These are phyloP conservation scores for Babyrousa celebensis DNA, from an alignment of 2,797 vertebrate genomes.

Conservation along the genomic window DNA sequence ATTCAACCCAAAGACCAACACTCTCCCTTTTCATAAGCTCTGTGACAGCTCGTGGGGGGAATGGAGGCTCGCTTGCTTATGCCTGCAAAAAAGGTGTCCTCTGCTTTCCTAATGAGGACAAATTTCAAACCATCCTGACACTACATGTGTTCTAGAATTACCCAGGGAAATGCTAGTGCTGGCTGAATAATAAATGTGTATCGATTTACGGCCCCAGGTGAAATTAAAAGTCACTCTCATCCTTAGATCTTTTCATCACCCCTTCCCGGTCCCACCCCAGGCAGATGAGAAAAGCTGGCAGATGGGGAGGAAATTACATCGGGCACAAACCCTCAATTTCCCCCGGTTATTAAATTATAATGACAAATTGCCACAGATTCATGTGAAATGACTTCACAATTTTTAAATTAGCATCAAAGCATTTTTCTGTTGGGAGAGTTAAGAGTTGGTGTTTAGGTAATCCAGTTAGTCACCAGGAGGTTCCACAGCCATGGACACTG, in stretches of 20 bases:
- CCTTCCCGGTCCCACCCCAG: neutral
- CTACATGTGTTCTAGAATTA: constrained; percentile 87
- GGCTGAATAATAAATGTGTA: constrained; percentile 89
- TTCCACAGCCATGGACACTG: neutral
- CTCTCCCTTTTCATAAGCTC: constrained; percentile 52
- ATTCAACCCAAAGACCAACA: neutral
- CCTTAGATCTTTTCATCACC: constrained; percentile 72
- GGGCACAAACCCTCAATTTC: constrained; percentile 59
- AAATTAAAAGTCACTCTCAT: constrained; percentile 87
- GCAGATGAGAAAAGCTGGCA: constrained; percentile 71
- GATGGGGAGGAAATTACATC: constrained; percentile 69
- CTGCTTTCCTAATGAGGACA: constrained; percentile 90
- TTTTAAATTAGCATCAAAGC: constrained; percentile 73
- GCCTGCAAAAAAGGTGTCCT: constrained; percentile 89
- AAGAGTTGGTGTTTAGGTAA: neutral
- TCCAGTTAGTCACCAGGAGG: neutral
- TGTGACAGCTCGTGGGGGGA: constrained; percentile 80
- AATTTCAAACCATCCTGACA: constrained; percentile 89
- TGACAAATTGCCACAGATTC: constrained; percentile 73
- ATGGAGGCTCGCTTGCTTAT: constrained; percentile 83
- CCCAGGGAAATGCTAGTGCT: constrained; percentile 88
- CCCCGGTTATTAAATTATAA: constrained; percentile 76
- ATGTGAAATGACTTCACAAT: constrained; percentile 42
- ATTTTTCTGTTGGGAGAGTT: neutral
- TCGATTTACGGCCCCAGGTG: constrained; percentile 90